Percentiles rank a stretch among this genome's conserved stretches.
phyloP scores from a whole-genome alignment of 2,888 invertebrate genomes.

The Heliconius cydno region DNA sequence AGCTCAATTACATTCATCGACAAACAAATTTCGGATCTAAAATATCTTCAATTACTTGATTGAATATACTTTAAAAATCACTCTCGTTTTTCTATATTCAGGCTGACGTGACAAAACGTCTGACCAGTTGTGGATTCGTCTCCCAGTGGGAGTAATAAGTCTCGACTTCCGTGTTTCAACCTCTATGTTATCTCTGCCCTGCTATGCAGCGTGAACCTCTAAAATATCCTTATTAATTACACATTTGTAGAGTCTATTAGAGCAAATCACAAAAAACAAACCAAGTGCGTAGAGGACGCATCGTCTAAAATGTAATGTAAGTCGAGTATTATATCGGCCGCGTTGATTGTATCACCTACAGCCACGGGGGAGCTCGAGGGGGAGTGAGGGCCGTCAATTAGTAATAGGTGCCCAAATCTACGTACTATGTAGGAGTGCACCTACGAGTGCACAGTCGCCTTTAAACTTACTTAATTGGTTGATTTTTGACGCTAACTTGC shows the following conservation, averaged over 20 bases:
- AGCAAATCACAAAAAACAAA: background rate
- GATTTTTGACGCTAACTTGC: conserved; percentile 23
- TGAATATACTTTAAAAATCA: no score
- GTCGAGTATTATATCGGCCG: background rate
- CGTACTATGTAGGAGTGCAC: background rate
- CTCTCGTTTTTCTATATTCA: no score
- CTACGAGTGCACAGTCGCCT: conserved; percentile 35
- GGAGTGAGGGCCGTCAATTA: conserved; percentile 44
- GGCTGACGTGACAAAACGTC: no score
- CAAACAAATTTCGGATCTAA: no score
- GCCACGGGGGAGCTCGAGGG: conserved; percentile 14
- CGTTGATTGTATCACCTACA: conserved; percentile 14
- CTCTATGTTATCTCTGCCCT: background rate
- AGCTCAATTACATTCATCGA: no score
- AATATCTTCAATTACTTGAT: no score
- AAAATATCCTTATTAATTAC: background rate
- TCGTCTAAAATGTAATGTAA: conserved; percentile 16
- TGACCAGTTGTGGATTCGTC: no score
- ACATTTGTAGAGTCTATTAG: background rate
- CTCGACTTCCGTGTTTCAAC: no score
- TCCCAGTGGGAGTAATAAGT: no score
- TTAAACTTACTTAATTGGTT: conserved; percentile 40
- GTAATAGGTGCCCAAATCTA: conserved; percentile 45
- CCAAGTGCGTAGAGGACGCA: no score
- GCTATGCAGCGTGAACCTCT: background rate